Base-by-base conservation (phyloP, 1,140 invertebrate species). In the Drosophila virilis region DNA sequence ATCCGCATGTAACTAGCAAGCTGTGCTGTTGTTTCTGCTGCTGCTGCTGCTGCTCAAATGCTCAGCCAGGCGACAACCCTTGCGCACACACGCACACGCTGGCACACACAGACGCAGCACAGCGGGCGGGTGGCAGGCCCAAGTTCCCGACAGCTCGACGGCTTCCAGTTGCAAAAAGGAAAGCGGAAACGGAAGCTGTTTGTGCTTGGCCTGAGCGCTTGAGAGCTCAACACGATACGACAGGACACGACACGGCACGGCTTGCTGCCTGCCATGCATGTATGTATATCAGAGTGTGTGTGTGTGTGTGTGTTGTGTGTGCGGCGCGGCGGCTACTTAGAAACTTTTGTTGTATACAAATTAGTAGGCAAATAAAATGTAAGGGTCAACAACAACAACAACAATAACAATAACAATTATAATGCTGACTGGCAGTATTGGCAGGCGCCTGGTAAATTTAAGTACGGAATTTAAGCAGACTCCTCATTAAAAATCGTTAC, bases 171-270 rank as follows among this genome's bases (percentile, higher is more conserved):
- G 43, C 48, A 59, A 68, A 68, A 62, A 35, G 65, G 66, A 58
- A 73, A 76, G 57, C 83, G 82, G 82, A 86, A 88, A 71, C 83
- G 82, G 82, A 86, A 86, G 82, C 82, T 88, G 82, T 86, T 86
- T 68, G 82, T 78, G 74, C 78, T 77, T 73, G 43, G 51, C 43
- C 67, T 78, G 54, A 8, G 64, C 70, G 66, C 61, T 42, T 62
- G 62, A 17, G 64, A 61, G 66, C 73, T 61, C 59, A 40, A 67
- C 73, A 74, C 76, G 66, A 52, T 54, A 54, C 73, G 15, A 40
- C 50, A 48, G 33, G 3, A 46, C 12, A 32, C 42, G 48, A 57
- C 32, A 43, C 46, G 50, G 68, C 59, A 68, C 33, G 61, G n/a
- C 42, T 43, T 12, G 38, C 54, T 22, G 40, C 33, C 22, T 37